A percentile compares a stretch with the other conserved stretches of the same genome.
These are phyloP conservation scores for Scaptomyza cyrtandrae DNA, from an alignment of 2,888 invertebrate genomes.

Conservation along the genomic window DNA sequence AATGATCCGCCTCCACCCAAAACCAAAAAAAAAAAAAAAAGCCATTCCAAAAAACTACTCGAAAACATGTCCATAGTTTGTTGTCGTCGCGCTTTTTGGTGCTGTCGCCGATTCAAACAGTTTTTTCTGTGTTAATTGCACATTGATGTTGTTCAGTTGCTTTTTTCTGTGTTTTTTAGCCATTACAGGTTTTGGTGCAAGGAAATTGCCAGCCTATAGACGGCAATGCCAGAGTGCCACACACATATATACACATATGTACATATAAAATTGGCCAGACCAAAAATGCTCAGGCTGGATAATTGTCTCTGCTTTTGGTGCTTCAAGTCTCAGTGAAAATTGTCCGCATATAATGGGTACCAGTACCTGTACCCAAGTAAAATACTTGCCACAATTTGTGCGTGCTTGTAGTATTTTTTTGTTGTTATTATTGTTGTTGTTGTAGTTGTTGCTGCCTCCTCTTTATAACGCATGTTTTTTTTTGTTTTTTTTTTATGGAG, in stretches of 20 bases:
- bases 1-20: constrained; percentile 55
- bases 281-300: constrained; percentile 61
- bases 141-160: constrained; percentile 43
- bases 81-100: constrained; percentile 36
- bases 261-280: constrained; percentile 47
- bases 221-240: constrained; percentile 12
- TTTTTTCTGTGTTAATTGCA: constrained; percentile 61
- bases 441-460: constrained; percentile 26
- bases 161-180: constrained; percentile 8
- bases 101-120: constrained; percentile 35
- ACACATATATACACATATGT: constrained; percentile 4
- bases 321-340: constrained; percentile 65
- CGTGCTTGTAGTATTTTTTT: neutral
- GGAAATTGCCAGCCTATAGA: constrained; percentile 60
- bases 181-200: constrained; percentile 56
- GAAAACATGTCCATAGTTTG: constrained; percentile 38
- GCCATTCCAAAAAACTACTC: constrained; percentile 24
- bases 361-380: constrained; percentile 8
- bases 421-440: neutral
- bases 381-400: constrained; percentile 19
- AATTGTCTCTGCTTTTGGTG: constrained; percentile 69
- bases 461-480: constrained; percentile 39
- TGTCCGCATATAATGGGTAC: constrained; percentile 27
- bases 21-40: constrained; percentile 8
- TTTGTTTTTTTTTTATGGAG: constrained; percentile 41